Evolutionary conservation across 2,113 vertebrate genomes (phyloP).

Genomic region (Notothenia rossii): DNA sequence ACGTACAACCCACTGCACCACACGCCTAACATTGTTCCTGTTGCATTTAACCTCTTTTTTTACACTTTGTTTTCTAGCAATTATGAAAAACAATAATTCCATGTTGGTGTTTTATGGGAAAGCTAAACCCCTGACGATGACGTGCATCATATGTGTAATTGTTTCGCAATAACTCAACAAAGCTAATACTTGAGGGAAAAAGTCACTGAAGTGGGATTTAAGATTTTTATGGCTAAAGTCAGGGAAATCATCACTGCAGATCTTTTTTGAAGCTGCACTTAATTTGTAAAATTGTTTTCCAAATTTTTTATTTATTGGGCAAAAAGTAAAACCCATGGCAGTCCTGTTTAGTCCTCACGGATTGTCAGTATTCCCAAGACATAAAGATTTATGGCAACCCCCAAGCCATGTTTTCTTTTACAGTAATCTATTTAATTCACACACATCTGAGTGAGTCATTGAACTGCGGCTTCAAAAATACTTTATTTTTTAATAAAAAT

Average conservation of each 20-base stretch:
- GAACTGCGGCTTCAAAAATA: background rate
- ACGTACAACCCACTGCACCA: too few species aligned
- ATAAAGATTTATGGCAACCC: conserved; percentile 3
- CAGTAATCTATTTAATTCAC: conserved; percentile 22
- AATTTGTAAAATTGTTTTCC: conserved; percentile 37
- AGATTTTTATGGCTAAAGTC: conserved; percentile 45
- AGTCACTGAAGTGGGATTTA: conserved; percentile 50
- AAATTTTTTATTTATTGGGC: conserved; percentile 27
- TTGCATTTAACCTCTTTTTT: conserved; percentile 18
- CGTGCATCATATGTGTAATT: conserved; percentile 65
- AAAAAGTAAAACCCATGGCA: conserved; percentile 24
- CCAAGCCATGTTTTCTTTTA: conserved; percentile 15
- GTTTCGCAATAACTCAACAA: conserved; percentile 64
- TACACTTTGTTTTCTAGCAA: background rate
- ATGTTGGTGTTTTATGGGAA: conserved; percentile 46
- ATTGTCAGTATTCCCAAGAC: conserved; percentile 9
- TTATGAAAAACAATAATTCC: conserved; percentile 5
- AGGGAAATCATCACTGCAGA: conserved; percentile 47
- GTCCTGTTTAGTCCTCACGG: conserved; percentile 35
- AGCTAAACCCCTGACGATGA: conserved; percentile 47
- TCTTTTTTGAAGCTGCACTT: conserved; percentile 32
- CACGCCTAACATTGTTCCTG: conserved; percentile 3
- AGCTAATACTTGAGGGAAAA: conserved; percentile 47
- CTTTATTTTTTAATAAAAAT: background rate
- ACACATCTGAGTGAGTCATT: background rate